Conservation (phyloP, 1,140 invertebrate species). For the Calosoma granatense region DNA sequence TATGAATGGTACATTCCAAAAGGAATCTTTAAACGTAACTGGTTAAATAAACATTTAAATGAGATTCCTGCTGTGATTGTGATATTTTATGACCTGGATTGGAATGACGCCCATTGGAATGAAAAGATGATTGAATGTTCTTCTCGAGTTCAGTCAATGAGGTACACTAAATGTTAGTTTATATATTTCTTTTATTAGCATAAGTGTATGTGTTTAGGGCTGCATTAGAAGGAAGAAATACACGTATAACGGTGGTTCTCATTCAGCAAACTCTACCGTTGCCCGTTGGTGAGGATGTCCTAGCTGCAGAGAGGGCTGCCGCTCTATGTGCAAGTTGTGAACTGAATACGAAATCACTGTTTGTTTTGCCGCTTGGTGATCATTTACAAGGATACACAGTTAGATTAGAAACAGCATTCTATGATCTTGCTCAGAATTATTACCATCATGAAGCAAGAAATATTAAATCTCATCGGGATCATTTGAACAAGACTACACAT, state of each 20-base stretch:
- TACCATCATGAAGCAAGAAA: conserved; percentile 82
- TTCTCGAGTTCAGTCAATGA: conserved; percentile 76
- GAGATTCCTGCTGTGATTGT: conserved; percentile 87
- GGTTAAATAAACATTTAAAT: conserved; percentile 90
- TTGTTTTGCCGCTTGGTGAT: conserved; percentile 79
- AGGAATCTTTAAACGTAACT: conserved; percentile 90
- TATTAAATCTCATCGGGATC: conserved; percentile 80
- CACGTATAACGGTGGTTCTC: conserved; percentile 80
- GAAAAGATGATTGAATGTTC: conserved; percentile 91
- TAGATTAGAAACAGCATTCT: conserved; percentile 85
- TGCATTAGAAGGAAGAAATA: conserved; percentile 65
- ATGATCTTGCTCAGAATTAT: conserved; percentile 85
- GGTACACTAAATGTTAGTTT: conserved; percentile 38
- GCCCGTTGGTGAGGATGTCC: conserved; percentile 71
- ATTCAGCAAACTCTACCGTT: conserved; percentile 70
- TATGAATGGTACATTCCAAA: conserved; percentile 96
- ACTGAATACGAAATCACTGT: conserved; percentile 82
- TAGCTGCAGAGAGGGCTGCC: conserved; percentile 79
- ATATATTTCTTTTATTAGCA: conserved; percentile 9
- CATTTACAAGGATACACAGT: conserved; percentile 67
- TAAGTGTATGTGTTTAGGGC: conserved; percentile 21
- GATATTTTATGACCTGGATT: conserved; percentile 93
- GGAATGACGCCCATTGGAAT: conserved; percentile 89
- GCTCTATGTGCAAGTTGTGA: conserved; percentile 84
- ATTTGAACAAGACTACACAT: conserved; percentile 85